phyloP scores from a whole-genome alignment of 2,113 vertebrate species.

The Syrmaticus mikado region DNA sequence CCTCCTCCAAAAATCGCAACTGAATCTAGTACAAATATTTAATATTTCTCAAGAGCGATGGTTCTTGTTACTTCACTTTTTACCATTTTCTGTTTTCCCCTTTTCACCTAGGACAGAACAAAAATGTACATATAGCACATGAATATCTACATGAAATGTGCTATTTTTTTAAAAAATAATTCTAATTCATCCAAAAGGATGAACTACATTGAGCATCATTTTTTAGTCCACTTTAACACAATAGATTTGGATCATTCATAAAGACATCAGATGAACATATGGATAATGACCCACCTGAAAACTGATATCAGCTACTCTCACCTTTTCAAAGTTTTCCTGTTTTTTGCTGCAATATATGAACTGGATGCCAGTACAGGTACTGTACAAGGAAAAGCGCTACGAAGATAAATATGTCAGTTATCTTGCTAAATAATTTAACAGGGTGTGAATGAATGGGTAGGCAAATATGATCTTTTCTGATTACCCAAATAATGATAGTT shows the following conservation, averaged over 20 bases:
- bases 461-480: background rate
- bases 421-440: background rate
- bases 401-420: background rate
- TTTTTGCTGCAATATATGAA: background rate
- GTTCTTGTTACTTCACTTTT: slow-evolving; percentile 7
- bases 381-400: rapidly evolving
- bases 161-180: background rate
- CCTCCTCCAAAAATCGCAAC: background rate
- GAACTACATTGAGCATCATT: background rate
- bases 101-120: background rate
- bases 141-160: background rate
- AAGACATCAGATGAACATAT: background rate
- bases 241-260: background rate
- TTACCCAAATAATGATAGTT: background rate
- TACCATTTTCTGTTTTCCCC: background rate
- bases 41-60: background rate
- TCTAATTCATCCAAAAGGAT: background rate
- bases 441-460: background rate
- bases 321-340: background rate
- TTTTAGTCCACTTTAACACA: background rate
- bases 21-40: slow-evolving; percentile 11
- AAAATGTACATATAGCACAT: background rate
- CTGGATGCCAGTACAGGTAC: background rate
- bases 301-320: background rate
- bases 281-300: background rate